These are phyloP conservation scores for Danio jaintianensis DNA, from an alignment of 2,797 vertebrate species.

Conservation along the genomic window DNA sequence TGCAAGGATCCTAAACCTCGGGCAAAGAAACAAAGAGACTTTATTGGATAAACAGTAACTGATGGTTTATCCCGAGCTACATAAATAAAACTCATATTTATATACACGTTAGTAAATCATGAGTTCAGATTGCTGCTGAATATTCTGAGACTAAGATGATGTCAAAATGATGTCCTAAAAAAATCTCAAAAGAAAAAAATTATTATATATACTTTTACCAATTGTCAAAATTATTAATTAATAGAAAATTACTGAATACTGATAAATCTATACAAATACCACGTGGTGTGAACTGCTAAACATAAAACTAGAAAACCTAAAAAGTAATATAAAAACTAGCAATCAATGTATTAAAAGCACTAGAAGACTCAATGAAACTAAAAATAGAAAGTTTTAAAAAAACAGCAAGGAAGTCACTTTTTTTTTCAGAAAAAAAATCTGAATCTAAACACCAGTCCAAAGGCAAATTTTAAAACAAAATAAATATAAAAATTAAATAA, in stretches of 20 bases:
- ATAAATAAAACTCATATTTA: constrained; percentile 26
- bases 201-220: no score
- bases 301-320: no score
- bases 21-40: constrained; percentile 20
- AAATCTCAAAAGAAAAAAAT: no score
- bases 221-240: no score
- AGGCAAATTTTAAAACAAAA: no score
- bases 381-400: constrained; percentile 23
- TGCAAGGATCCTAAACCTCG: constrained; percentile 40
- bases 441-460: no score
- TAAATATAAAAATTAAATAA: no score
- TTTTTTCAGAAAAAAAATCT: no score
- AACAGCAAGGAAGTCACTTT: constrained; percentile 78
- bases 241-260: no score
- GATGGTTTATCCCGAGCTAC: constrained; percentile 36
- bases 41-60: constrained; percentile 41
- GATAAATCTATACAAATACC: no score
- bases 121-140: not conserved
- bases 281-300: no score
- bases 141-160: not conserved
- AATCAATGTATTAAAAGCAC: not conserved
- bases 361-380: not conserved
- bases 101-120: not conserved
- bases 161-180: not conserved
- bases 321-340: not conserved